These are phyloP conservation scores for Oreonectes daqikongensis DNA, from an alignment of 2,797 vertebrate species.

Conservation along the genomic window DNA sequence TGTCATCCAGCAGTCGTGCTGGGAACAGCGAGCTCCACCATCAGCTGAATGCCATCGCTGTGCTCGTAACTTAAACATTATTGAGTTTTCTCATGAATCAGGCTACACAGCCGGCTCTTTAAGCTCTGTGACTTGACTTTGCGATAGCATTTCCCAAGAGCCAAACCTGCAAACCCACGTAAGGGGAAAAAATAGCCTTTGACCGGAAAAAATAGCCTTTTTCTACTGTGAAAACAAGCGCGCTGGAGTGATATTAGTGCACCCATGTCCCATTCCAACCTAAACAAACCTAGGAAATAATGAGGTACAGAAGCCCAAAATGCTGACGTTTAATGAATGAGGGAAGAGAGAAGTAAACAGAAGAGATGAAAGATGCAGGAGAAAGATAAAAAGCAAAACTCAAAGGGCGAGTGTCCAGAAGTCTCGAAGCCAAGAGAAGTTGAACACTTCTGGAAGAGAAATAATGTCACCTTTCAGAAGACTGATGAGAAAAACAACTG, in stretches of 20 bases:
- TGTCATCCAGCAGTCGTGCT: not conserved
- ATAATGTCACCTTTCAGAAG: constrained; percentile 46
- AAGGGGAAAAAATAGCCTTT: constrained; percentile 23
- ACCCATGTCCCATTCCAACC: constrained; percentile 56
- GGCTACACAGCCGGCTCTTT: constrained; percentile 22
- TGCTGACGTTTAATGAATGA: not conserved
- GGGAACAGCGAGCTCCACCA: constrained; percentile 41
- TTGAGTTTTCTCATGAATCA: constrained; percentile 31
- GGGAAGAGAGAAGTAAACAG: constrained; percentile 13
- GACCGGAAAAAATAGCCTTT: constrained; percentile 18
- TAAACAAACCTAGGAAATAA: constrained; percentile 67
- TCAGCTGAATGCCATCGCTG: constrained; percentile 44
- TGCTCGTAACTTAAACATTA: constrained; percentile 28
- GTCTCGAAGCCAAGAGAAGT: constrained; percentile 28
- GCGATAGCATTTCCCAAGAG: constrained; percentile 37
- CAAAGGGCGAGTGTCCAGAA: not conserved
- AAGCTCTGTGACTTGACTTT: constrained; percentile 22
- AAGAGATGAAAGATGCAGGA: constrained; percentile 32
- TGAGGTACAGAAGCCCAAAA: constrained; percentile 27
- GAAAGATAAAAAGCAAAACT: constrained; percentile 33
- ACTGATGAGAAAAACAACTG: constrained; percentile 37
- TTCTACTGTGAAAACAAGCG: constrained; percentile 35
- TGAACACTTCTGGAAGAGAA: constrained; percentile 26
- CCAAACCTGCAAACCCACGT: constrained; percentile 13
- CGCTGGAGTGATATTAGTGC: constrained; percentile 54